These are phyloP conservation scores for Rhorus exstirpatorius DNA, from an alignment of 2,888 invertebrate genomes.

Conservation along the genomic window DNA sequence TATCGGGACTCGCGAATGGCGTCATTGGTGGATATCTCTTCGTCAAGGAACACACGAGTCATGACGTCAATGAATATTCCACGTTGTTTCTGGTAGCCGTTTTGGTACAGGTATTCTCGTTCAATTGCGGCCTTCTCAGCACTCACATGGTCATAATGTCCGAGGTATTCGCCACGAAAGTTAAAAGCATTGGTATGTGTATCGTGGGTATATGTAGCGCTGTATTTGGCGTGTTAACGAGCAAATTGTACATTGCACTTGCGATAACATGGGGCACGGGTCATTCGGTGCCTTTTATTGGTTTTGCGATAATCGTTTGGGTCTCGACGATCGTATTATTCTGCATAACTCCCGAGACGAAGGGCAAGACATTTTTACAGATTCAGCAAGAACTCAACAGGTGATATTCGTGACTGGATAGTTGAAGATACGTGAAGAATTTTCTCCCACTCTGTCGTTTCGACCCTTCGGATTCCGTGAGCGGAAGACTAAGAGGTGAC, in stretches of 20 bases:
- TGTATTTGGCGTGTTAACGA: slow-evolving; percentile 57
- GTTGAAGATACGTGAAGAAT: no score
- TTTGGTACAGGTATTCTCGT: slow-evolving; percentile 72
- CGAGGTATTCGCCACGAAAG: slow-evolving; percentile 77
- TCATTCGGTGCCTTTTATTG: slow-evolving; percentile 75
- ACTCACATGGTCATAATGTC: slow-evolving; percentile 75
- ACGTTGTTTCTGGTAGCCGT: slow-evolving; percentile 72
- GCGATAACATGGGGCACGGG: slow-evolving; percentile 74
- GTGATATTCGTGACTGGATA: slow-evolving; percentile 48
- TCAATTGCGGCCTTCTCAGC: slow-evolving; percentile 75
- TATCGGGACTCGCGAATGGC: slow-evolving; percentile 72
- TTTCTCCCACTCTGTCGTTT: not conserved
- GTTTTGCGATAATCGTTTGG: slow-evolving; percentile 69
- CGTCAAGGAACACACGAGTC: slow-evolving; percentile 71
- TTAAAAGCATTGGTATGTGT: slow-evolving; percentile 76
- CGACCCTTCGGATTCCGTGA: not conserved
- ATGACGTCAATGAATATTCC: slow-evolving; percentile 69
- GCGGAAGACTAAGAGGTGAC: no score
- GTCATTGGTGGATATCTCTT: slow-evolving; percentile 75
- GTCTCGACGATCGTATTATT: slow-evolving; percentile 64
- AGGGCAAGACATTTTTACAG: slow-evolving; percentile 77
- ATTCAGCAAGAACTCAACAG: slow-evolving; percentile 76
- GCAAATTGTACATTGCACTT: slow-evolving; percentile 76
- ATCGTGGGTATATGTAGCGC: slow-evolving; percentile 69
- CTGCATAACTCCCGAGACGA: slow-evolving; percentile 77